Conservation (phyloP, 2,113 vertebrate genomes). For the Poeciliopsis prolifica region DNA sequence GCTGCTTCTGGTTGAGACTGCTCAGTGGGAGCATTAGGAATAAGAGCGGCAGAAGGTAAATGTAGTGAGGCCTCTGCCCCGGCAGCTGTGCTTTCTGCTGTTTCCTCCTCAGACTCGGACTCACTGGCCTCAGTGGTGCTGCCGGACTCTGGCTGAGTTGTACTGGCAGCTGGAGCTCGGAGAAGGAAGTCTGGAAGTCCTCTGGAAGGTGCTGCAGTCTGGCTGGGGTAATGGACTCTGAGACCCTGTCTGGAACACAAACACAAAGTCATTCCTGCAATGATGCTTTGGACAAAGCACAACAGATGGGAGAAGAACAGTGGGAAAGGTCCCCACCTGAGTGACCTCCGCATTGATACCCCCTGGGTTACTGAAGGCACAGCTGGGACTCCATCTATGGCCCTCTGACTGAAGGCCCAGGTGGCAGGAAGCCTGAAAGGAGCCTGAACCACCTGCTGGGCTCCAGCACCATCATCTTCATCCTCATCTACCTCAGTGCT, state of each 20-base stretch:
- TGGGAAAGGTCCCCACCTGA: constrained; percentile 53
- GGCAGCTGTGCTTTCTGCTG: background rate
- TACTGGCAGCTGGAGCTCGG: constrained; percentile 14
- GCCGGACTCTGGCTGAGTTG: constrained; percentile 67
- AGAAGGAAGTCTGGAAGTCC: constrained; percentile 64
- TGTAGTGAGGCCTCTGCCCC: background rate
- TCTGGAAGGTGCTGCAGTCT: constrained; percentile 78
- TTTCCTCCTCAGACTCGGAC: constrained; percentile 63
- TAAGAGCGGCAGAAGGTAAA: background rate
- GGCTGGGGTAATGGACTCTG: constrained; percentile 81
- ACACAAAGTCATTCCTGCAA: background rate
- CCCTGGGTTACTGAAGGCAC: background rate
- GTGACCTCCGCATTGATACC: constrained; percentile 46
- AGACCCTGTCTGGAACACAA: constrained; percentile 63
- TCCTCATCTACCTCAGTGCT: constrained; percentile 63
- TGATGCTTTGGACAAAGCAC: too few relatives aligned
- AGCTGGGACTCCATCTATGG: background rate
- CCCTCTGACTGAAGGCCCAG: constrained; percentile 73
- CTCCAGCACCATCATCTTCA: constrained; percentile 24
- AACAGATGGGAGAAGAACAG: too few relatives aligned
- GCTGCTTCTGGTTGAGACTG: constrained; percentile 22
- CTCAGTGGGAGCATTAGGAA: background rate
- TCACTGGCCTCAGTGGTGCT: constrained; percentile 75
- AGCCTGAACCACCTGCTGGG: background rate
- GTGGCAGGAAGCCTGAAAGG: constrained; percentile 59